These are phyloP conservation scores for Xylota sylvarum DNA, from an alignment of 2,888 invertebrate species.

Conservation along the genomic window DNA sequence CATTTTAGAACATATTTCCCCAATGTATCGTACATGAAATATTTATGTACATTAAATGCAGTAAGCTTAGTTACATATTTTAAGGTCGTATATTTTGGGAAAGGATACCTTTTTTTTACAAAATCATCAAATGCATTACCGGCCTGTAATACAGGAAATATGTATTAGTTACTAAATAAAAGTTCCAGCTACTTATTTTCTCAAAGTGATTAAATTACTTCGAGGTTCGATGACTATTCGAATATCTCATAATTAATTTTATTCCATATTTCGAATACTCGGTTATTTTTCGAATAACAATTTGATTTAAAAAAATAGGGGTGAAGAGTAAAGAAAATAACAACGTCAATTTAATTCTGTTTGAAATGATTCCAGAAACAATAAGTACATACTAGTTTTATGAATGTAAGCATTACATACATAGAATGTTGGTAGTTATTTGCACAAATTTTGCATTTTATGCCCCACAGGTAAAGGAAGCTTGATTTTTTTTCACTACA, in stretches of 20 bases:
- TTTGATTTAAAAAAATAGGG: not conserved
- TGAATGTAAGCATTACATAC: conserved; percentile 17
- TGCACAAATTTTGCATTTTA: conserved; percentile 10
- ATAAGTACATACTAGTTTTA: not conserved
- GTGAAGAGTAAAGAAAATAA: not conserved
- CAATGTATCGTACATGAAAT: too few species aligned
- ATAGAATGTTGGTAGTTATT: conserved; percentile 38
- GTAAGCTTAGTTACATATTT: too few species aligned
- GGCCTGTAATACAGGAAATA: not conserved
- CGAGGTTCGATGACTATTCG: not conserved
- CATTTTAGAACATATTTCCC: too few species aligned
- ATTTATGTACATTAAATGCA: too few species aligned
- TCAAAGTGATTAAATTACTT: not conserved
- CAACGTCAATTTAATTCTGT: not conserved
- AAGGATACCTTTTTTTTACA: not conserved
- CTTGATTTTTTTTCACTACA: conserved; percentile 21
- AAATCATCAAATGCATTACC: not conserved
- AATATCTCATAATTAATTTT: not conserved
- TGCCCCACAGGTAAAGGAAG: conserved; percentile 18
- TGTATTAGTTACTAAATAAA: not conserved
- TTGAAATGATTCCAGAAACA: conserved; percentile 25
- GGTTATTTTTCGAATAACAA: conserved; percentile 54
- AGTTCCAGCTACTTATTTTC: conserved; percentile 45
- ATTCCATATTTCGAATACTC: conserved; percentile 23
- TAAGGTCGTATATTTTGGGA: too few species aligned